Evolutionary conservation across 1,140 invertebrate species (phyloP), one percentile per base, ranked within the genome.

Genomic region (Himalopsyche phryganea): DNA sequence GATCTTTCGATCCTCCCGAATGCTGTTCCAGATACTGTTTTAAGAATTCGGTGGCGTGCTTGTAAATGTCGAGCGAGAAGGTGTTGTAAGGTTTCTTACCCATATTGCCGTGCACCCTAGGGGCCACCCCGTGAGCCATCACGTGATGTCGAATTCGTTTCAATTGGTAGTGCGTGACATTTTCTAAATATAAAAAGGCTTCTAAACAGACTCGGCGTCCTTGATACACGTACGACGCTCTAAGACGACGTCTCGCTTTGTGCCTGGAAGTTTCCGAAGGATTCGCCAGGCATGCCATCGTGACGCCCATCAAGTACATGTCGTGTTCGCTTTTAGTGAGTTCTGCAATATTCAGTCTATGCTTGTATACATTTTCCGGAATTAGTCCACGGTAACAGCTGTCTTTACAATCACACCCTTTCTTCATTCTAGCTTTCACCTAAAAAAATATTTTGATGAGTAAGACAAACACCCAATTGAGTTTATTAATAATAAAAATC

Each of bases 71-170:
- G 17, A 90, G 71, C 6, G 87, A 86, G 66, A 90, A 89, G 1
- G 87, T 88, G 68, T 91, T 91, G 63, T 89, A 87, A n/a, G 87
- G 87, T 66, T 87, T 83, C 74, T 90, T 89, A 4, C 87, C 86
- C 58, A 87, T 83, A 70, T 90, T 91, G 1, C 88, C 87, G 69
- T 90, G 88, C 35, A 89, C 83, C 44, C 87, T 71, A 0, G 88
- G 87, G 0, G 86, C 85, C 0, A 91, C 87, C 10, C 88, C 88
- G 67, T 89, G 87, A 0, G 84, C 86, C 78, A 87, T 86, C 1
- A 90, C 79, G 70, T 91, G 88, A 66, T 89, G 88, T 57, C 88
- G 72, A 59, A 90, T 89, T 42, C 86, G 73, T 69, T 90, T 90
- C 17, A 90, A 73, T 67, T 90, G 87, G 72, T 90, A 90, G 69